A percentile compares a stretch with the other conserved stretches of the same genome.
phyloP scores from a whole-genome alignment of 1,140 invertebrate genomes.

The Ptiloglossa arizonensis region DNA sequence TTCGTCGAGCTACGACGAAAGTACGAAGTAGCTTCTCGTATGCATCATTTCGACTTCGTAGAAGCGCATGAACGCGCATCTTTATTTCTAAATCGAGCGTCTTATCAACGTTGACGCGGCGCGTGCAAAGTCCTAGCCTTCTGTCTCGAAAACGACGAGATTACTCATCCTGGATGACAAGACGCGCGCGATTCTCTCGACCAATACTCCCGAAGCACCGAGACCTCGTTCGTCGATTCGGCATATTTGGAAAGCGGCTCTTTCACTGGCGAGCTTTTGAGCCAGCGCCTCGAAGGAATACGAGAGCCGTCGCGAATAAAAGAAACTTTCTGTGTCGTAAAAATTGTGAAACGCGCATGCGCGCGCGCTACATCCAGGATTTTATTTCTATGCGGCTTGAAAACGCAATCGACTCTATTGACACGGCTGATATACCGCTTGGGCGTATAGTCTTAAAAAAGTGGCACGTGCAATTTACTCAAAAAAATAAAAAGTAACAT shows the following conservation, averaged over 20 bases:
- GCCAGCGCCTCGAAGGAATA: slow-evolving; percentile 17
- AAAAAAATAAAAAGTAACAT: no score
- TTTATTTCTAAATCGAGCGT: neutral
- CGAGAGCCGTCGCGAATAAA: slow-evolving; percentile 23
- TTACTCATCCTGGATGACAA: neutral
- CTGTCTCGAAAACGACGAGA: neutral
- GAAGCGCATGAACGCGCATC: no score
- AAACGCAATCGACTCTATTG: neutral
- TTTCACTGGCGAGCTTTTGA: slow-evolving; percentile 31
- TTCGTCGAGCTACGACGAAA: no score
- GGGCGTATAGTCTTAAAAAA: no score
- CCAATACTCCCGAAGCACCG: neutral
- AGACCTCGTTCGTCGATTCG: neutral
- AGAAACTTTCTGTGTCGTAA: slow-evolving; percentile 40
- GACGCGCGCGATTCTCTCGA: neutral
- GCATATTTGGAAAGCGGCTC: slow-evolving; percentile 18
- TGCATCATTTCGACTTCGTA: no score
- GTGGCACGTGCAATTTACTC: no score
- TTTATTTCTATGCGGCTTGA: neutral
- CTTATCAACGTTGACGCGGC: no score
- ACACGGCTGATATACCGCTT: neutral
- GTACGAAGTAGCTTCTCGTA: no score
- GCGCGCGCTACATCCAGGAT: neutral
- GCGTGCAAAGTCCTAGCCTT: neutral
- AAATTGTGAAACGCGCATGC: slow-evolving; percentile 44